Evolutionary conservation across 1,140 invertebrate species (phyloP).

Genomic region (Nephila pilipes): DNA sequence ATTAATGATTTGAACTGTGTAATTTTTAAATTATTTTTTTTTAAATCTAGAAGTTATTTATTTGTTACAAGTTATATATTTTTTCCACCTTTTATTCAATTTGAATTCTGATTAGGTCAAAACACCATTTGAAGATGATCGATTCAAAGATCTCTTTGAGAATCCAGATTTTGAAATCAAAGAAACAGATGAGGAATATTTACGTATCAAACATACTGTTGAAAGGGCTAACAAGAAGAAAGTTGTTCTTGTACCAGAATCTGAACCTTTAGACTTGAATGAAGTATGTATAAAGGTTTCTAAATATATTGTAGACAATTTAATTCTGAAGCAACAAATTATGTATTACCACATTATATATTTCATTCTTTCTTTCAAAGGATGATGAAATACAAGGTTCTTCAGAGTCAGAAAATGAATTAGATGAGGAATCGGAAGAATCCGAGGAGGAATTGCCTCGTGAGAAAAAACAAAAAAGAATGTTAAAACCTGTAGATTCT

Average conservation of each 20-base stretch:
- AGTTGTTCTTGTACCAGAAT: constrained; percentile 18
- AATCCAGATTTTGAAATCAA: constrained; percentile 98
- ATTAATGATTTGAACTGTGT: too few relatives aligned
- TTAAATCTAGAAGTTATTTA: not conserved
- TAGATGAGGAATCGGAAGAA: constrained; percentile 1
- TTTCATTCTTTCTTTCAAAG: not conserved
- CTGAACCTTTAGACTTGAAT: constrained; percentile 83
- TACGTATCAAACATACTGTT: constrained; percentile 93
- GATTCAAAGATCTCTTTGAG: constrained; percentile 94
- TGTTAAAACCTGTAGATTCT: constrained; percentile 50
- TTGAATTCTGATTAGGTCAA: not conserved
- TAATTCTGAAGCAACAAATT: constrained; percentile 22
- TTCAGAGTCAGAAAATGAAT: constrained; percentile 26
- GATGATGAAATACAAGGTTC: not conserved
- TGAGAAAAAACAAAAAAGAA: not conserved
- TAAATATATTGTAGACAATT: constrained; percentile 83
- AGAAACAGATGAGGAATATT: constrained; percentile 87
- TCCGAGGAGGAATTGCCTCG: not conserved
- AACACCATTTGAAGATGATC: constrained; percentile 83
- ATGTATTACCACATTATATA: not conserved
- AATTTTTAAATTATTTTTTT: not conserved
- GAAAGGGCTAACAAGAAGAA: constrained; percentile 86
- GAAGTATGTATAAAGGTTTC: constrained; percentile 81
- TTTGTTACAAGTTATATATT: not conserved
- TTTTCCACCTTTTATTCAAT: not conserved